Evolutionary conservation across 2,113 vertebrate genomes (phyloP).

Genomic region (Misgurnus mizolepis): DNA sequence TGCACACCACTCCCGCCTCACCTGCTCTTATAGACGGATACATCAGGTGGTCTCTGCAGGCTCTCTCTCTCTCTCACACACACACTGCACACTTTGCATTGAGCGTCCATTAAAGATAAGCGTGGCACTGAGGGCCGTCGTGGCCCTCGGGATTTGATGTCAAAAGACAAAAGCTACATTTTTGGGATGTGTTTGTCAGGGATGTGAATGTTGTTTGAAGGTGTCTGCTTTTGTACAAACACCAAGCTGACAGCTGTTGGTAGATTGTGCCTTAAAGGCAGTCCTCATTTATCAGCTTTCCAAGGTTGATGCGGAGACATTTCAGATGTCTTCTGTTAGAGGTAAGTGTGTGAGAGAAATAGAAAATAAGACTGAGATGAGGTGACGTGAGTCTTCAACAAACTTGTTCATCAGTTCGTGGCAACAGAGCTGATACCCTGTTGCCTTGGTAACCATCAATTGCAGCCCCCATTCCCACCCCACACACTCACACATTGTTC

Average conservation of each 20-base stretch:
- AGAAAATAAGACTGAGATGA: not conserved
- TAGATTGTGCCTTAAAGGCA: not conserved
- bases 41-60: not conserved
- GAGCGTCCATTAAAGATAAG: no score
- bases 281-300: not conserved
- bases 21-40: constrained; percentile 31
- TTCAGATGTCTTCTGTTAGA: constrained; percentile 13
- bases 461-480: not conserved
- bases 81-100: no score
- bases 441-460: constrained; percentile 45
- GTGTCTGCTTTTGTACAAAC: constrained; percentile 2
- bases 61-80: not conserved
- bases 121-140: not conserved
- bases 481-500: not conserved
- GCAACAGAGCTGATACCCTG: constrained; percentile 18
- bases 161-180: not conserved
- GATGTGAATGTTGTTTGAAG: not conserved
- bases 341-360: not conserved
- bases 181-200: not conserved
- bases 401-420: constrained; percentile 40
- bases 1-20: not conserved
- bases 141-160: constrained; percentile 8
- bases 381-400: constrained; percentile 15
- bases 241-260: not conserved
- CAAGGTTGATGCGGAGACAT: not conserved